These are phyloP conservation scores for Brachypterus glaber DNA, from an alignment of 2,888 invertebrate genomes.

Conservation along the genomic window DNA sequence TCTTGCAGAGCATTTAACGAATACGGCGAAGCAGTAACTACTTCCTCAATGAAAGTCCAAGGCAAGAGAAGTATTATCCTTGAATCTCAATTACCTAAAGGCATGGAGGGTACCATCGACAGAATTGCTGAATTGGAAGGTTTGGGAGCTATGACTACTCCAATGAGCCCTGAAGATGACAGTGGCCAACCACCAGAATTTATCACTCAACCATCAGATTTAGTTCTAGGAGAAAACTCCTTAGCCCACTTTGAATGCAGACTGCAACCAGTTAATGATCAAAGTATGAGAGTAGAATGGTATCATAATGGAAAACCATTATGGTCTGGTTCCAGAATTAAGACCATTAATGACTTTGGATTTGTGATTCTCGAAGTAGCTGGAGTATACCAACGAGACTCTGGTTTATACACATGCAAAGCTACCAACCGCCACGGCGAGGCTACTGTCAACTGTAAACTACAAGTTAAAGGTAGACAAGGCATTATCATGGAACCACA, in stretches of 20 bases:
- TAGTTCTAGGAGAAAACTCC: slow-evolving; percentile 75
- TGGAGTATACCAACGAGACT: slow-evolving; percentile 87
- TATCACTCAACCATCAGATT: slow-evolving; percentile 76
- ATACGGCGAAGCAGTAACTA: slow-evolving; percentile 86
- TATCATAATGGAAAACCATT: slow-evolving; percentile 93
- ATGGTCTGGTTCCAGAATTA: slow-evolving; percentile 82
- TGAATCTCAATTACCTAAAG: slow-evolving; percentile 84
- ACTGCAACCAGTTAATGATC: slow-evolving; percentile 80
- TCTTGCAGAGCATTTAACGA: slow-evolving; percentile 81
- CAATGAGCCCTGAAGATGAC: slow-evolving; percentile 66
- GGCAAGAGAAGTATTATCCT: slow-evolving; percentile 86
- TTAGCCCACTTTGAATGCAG: slow-evolving; percentile 90
- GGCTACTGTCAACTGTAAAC: slow-evolving; percentile 77
- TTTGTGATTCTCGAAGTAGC: slow-evolving; percentile 94
- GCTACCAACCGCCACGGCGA: slow-evolving; percentile 87
- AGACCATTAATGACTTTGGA: slow-evolving; percentile 95
- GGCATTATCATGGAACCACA: slow-evolving; percentile 85
- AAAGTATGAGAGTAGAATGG: slow-evolving; percentile 94
- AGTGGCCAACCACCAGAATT: slow-evolving; percentile 85
- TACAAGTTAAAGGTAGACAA: slow-evolving; percentile 79
- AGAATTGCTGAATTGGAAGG: slow-evolving; percentile 89
- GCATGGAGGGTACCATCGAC: slow-evolving; percentile 89
- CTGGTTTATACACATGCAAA: slow-evolving; percentile 86
- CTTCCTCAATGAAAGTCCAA: slow-evolving; percentile 79
- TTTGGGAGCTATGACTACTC: slow-evolving; percentile 59